phyloP scores from a whole-genome alignment of 1,140 invertebrate species.

The Rhizoglyphus robini region DNA sequence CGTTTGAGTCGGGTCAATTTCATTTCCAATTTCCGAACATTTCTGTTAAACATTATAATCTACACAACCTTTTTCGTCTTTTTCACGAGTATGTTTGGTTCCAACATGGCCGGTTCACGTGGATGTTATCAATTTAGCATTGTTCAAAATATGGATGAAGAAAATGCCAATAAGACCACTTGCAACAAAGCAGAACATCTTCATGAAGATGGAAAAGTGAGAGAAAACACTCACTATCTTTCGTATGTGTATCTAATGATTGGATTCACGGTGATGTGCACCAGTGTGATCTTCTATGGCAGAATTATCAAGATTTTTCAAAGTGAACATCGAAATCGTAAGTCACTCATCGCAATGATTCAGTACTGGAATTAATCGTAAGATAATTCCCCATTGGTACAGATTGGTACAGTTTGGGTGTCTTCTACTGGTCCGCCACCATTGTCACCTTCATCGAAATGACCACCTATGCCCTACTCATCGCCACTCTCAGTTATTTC shows the following conservation, averaged over 20 bases:
- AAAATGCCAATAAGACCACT: not conserved
- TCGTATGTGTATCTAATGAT: not conserved
- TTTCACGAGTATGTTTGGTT: not conserved
- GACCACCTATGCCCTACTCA: not conserved
- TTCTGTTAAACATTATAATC: not conserved
- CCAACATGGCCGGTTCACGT: not conserved
- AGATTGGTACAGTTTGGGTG: constrained; percentile 13
- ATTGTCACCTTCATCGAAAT: not conserved
- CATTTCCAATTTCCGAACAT: not conserved
- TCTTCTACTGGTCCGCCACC: not conserved
- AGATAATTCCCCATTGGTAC: not conserved
- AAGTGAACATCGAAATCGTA: constrained; percentile 6
- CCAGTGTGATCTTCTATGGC: not conserved
- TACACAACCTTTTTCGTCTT: not conserved
- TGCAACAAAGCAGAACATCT: not conserved
- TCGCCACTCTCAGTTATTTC: not conserved
- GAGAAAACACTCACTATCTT: not conserved
- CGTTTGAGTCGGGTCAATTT: not conserved
- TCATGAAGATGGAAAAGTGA: not conserved
- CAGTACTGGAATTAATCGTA: too few relatives aligned
- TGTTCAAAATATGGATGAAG: constrained; percentile 7
- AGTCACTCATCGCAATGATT: not conserved
- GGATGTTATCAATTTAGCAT: not conserved
- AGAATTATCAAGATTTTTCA: constrained; percentile 1
- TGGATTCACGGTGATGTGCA: not conserved